Conservation (phyloP, 2,797 vertebrate species). For the Trematomus bernacchii region DNA sequence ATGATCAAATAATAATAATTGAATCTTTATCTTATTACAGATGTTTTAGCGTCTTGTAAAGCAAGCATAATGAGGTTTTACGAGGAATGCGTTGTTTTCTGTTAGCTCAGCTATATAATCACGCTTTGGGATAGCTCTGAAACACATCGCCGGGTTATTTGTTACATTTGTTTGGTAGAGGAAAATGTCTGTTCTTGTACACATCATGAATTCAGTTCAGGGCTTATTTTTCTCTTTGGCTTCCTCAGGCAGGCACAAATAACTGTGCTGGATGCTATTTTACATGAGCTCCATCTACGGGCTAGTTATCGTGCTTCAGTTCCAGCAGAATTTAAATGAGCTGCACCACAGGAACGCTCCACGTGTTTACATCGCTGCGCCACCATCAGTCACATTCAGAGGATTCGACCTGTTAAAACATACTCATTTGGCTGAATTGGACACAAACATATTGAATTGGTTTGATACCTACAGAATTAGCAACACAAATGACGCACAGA, state of each 20-base stretch:
- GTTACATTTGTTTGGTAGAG: slow-evolving; percentile 36
- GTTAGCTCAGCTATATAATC: slow-evolving; percentile 59
- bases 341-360: slow-evolving; percentile 36
- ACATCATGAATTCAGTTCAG: slow-evolving; percentile 49
- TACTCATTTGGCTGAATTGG: slow-evolving; percentile 1
- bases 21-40: slow-evolving; percentile 75
- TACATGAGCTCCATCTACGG: slow-evolving; percentile 39
- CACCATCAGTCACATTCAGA: slow-evolving; percentile 20
- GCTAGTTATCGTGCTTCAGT: slow-evolving; percentile 47
- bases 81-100: slow-evolving; percentile 68
- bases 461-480: slow-evolving; percentile 23
- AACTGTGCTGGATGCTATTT: slow-evolving; percentile 64
- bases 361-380: slow-evolving; percentile 61
- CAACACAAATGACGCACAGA: slow-evolving; percentile 35
- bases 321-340: slow-evolving; percentile 67
- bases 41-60: slow-evolving; percentile 71
- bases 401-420: neutral
- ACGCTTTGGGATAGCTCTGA: slow-evolving; percentile 56
- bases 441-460: slow-evolving; percentile 17
- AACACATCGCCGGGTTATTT: slow-evolving; percentile 34
- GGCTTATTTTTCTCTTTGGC: slow-evolving; percentile 1
- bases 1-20: slow-evolving; percentile 81
- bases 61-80: slow-evolving; percentile 52
- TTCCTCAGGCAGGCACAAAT: slow-evolving; percentile 32
- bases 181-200: slow-evolving; percentile 37